Evolutionary conservation across 1,140 invertebrate genomes (phyloP).

Genomic region (Hetaerina americana): DNA sequence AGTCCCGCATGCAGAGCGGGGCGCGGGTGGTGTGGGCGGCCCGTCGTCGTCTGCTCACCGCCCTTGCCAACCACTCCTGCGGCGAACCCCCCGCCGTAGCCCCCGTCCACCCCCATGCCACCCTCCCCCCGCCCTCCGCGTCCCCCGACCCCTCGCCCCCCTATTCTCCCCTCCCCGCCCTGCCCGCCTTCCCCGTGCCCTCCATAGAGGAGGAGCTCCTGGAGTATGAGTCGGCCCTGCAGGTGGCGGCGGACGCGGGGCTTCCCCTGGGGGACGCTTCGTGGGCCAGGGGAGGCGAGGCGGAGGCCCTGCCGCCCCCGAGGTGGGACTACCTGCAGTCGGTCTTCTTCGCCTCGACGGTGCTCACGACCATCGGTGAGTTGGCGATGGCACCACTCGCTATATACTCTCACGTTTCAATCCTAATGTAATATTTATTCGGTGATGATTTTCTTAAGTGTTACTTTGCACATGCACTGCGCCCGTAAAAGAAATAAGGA

Average conservation of each 20-base stretch:
- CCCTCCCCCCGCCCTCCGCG: background rate
- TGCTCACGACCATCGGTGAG: conserved; percentile 69
- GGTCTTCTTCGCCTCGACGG: conserved; percentile 72
- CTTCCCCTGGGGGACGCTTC: background rate
- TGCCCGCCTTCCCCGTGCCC: background rate
- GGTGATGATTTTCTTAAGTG: no score
- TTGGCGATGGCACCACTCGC: no score
- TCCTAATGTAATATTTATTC: no score
- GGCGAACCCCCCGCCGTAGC: background rate
- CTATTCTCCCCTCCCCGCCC: background rate
- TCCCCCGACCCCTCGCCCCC: background rate
- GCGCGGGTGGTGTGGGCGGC: conserved; percentile 33
- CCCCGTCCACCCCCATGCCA: background rate
- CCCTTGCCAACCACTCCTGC: background rate
- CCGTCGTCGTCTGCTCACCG: conserved; percentile 34
- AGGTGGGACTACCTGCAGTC: conserved; percentile 65
- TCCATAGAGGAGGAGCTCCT: background rate
- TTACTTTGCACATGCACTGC: no score
- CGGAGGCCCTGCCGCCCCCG: conserved; percentile 23
- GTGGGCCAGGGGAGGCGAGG: background rate
- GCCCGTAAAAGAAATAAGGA: no score
- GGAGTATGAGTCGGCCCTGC: background rate
- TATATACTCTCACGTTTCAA: no score
- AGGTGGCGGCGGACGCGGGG: background rate
- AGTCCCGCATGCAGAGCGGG: conserved; percentile 40